Evolutionary conservation across 1,140 invertebrate genomes (phyloP), one percentile per base, ranked within the genome.

Genomic region (Phymastichus coffea): DNA sequence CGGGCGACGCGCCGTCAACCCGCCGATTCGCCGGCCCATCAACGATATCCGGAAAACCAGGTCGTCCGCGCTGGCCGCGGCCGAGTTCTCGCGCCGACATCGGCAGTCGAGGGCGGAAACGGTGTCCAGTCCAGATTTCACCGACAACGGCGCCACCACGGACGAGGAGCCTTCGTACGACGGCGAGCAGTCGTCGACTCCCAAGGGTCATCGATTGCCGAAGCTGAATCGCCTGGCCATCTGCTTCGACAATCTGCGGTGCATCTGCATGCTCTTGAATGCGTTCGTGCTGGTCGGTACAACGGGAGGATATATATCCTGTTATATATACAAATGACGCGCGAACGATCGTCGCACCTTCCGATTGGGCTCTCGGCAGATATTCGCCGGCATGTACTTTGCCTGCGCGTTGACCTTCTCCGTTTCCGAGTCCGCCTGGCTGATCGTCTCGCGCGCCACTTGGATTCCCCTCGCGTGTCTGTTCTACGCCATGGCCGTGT

Each of bases 201-300:
- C n/a, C n/a, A n/a, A n/a, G n/a, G n/a, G n/a, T n/a, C n/a, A n/a
- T n/a, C n/a, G n/a, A n/a, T n/a, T n/a, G n/a, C n/a, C n/a, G n/a
- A n/a, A n/a, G n/a, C n/a, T n/a, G n/a, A n/a, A 59, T 44, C 47
- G 48, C 0, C n/a, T 14, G 2, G 48, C 40, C 1, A 37, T 52
- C 12, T 59, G 40, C 15, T 59, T 25, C 10, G 38, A 52, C 15
- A 59, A 59, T 46, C 15, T 52, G 9, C 40, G 28, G 44, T 59
- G 57, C 33, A 43, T 52, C 4, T 52, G 40, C 20, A 14, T 37
- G 15, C 52, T 52, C 15, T 44, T 59, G 1, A 52, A 59, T 37
- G 28, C 10, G 3, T 26, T 44, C 10, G 10, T 59, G 17, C 23
- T 59, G 57, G 57, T 58, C 2, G n/a, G 4, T 23, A 58, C 47